phyloP scores from a whole-genome alignment of 2,113 vertebrate species.

The Excalfactoria chinensis region DNA sequence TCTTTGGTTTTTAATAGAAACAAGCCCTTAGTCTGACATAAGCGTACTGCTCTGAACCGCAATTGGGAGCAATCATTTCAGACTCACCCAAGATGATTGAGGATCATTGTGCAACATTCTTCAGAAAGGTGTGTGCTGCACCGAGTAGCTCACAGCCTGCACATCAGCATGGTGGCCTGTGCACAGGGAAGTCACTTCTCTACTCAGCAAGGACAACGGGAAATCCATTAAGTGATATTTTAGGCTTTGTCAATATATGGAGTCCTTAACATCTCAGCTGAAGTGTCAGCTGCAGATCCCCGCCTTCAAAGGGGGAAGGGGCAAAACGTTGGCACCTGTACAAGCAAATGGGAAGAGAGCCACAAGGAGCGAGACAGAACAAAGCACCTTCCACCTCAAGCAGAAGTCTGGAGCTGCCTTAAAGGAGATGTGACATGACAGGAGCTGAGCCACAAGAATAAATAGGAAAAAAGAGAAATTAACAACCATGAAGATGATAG shows the following conservation, averaged over 20 bases:
- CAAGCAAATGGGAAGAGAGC: not conserved
- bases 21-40: not conserved
- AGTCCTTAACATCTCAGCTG: not conserved
- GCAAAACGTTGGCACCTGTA: accelerated
- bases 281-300: not conserved
- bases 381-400: not conserved
- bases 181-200: not conserved
- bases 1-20: not conserved
- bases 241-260: not conserved
- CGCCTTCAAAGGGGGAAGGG: not conserved
- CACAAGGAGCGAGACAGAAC: not conserved
- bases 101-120: not conserved
- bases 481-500: not conserved
- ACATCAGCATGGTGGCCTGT: accelerated
- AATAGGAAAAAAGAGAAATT: not conserved
- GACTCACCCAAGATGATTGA: not conserved
- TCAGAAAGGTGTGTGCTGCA: not conserved
- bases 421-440: not conserved
- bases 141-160: accelerated
- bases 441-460: not conserved
- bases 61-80: not conserved
- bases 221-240: not conserved
- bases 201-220: not conserved
- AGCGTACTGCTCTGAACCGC: accelerated
- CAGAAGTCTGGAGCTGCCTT: not conserved